Conservation (phyloP, 2,113 vertebrate species). For the Argyrosomus japonicus region DNA sequence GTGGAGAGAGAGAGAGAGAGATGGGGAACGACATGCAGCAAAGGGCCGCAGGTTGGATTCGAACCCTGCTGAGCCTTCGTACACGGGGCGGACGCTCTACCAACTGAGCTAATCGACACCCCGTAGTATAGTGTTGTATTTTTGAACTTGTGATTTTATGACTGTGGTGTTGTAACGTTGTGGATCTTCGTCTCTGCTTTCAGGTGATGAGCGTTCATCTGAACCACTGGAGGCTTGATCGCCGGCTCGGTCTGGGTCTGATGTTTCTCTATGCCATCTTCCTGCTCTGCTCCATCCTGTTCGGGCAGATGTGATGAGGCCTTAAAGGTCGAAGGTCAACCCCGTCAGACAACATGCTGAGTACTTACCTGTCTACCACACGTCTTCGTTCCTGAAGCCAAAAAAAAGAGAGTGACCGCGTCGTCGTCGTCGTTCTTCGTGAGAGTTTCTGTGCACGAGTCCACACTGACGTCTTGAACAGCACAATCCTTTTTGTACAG, state of each 20-base stretch:
- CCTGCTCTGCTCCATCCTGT: slow-evolving; percentile 86
- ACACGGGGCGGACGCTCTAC: too few species aligned
- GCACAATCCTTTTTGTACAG: slow-evolving; percentile 24
- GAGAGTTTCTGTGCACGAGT: slow-evolving; percentile 37
- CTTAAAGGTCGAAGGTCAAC: slow-evolving; percentile 39
- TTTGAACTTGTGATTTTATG: too few species aligned
- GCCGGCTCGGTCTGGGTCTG: slow-evolving; percentile 82
- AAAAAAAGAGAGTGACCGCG: slow-evolving; percentile 29
- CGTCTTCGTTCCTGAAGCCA: slow-evolving; percentile 51
- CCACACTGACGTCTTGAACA: slow-evolving; percentile 11
- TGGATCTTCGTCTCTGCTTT: neutral
- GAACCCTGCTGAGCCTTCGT: too few species aligned
- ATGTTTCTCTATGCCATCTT: slow-evolving; percentile 85
- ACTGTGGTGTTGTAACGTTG: too few species aligned
- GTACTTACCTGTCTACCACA: slow-evolving; percentile 21
- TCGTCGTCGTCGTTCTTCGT: slow-evolving; percentile 31
- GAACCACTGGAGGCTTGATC: slow-evolving; percentile 86
- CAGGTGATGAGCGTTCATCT: slow-evolving; percentile 84
- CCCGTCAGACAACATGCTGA: slow-evolving; percentile 16
- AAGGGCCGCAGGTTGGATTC: too few species aligned
- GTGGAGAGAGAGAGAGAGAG: too few species aligned
- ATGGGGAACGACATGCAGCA: too few species aligned
- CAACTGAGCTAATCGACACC: too few species aligned
- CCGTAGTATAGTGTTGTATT: too few species aligned
- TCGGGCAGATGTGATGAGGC: slow-evolving; percentile 82